Evolutionary conservation across 2,113 vertebrate genomes (phyloP), one percentile per base, ranked within the genome.

Genomic region (Chaenogobius annularis): DNA sequence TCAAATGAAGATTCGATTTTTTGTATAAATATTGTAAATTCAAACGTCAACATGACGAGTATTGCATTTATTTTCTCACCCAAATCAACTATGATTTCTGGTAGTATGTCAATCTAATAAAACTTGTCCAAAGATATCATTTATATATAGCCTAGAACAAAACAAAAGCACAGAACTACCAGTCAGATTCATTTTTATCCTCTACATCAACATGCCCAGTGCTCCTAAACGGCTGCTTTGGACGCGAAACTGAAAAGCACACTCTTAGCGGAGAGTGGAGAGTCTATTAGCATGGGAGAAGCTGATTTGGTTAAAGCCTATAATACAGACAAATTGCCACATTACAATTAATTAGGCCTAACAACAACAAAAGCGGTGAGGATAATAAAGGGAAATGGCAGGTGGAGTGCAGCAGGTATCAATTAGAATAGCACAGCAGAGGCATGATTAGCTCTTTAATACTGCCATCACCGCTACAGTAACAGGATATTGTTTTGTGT

Each of bases 371-470:
- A 81, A 81, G 75, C 72, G 78, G 52, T 47, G 74, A 23, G 72
- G 83, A 84, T 90, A 90, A 90, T 84, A 78, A 89, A 89, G 80
- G 80, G 69, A 56, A 79, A 87, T 84, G 73, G 81, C 78, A 87
- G 85, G 68, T 82, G 83, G 69, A 68, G 75, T 74, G 72, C 62
- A 73, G 75, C 77, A 85, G 83, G 74, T 84, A 87, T 85, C 78
- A 89, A 80, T 87, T 84, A 85, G 79, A 78, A 63, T 74, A 85
- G 72, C 65, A 82, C 54, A 75, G 55, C 74, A 78, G 63, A 70
- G 54, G 68, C 73, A 70, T 82, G 77, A 85, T 86, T 80, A 77
- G 61, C 67, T 75, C 58, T 77, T 81, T 79, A 85, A 82, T 52
- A 47, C 70, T 43, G 63, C 35, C 65, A 69, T 79, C 50, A 68